phyloP scores from a whole-genome alignment of 92 coral and sea anemone species.

The Zoanthus solanderi region DNA sequence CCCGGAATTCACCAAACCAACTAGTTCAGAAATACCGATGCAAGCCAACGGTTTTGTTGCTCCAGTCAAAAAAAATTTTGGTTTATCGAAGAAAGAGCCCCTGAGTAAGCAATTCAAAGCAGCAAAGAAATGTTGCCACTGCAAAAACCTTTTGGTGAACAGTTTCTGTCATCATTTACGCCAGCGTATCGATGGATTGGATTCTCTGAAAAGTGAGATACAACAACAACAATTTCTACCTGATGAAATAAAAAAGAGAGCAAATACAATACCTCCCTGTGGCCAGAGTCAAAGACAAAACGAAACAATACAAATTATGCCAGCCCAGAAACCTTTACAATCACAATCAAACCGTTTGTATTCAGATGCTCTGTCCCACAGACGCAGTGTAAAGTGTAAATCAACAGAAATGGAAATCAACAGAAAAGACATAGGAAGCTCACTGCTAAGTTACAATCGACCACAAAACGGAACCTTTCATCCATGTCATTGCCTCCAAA shows the following conservation, averaged over 20 bases:
- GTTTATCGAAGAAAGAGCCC: too few species aligned
- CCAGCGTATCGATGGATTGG: background rate
- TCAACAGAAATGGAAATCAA: background rate
- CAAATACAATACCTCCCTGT: background rate
- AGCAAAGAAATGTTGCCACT: background rate
- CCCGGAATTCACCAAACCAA: background rate
- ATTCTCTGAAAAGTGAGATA: background rate
- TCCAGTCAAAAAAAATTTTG: too few species aligned
- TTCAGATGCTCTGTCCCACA: too few species aligned
- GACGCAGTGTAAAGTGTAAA: background rate
- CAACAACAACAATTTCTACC: background rate
- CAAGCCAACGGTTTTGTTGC: background rate
- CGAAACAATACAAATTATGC: background rate
- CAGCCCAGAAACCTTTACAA: background rate
- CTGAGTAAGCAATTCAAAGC: background rate
- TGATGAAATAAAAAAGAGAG: background rate
- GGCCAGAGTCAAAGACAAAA: background rate
- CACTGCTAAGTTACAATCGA: background rate
- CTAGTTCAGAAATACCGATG: background rate
- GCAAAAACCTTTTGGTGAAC: background rate
- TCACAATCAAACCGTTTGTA: background rate
- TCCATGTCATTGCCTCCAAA: background rate
- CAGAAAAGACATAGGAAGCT: background rate
- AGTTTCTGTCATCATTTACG: background rate
- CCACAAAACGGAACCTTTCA: background rate